Evolutionary conservation across 2,113 vertebrate genomes (phyloP).

Genomic region (Xyliphius kryptos): DNA sequence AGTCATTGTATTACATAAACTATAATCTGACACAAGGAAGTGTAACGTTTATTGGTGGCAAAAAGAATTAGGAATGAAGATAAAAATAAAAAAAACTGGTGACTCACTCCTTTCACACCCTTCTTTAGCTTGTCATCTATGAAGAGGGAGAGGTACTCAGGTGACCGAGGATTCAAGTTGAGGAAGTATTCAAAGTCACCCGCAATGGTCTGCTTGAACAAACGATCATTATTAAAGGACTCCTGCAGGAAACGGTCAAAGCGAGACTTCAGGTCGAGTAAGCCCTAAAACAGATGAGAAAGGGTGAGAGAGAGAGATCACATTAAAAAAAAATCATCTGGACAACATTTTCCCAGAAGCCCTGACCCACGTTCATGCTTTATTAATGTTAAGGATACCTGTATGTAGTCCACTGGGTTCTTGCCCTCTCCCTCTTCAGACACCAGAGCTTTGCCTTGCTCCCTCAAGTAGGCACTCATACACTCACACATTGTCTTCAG

Average conservation of each 20-base stretch:
- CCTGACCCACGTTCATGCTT: no score
- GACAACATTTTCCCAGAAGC: no score
- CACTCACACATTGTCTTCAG: conserved; percentile 99
- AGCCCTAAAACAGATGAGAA: conserved; percentile 70
- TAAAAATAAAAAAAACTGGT: background rate
- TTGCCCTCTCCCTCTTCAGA: conserved; percentile 98
- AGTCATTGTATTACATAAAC: no score
- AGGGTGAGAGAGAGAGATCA: no score
- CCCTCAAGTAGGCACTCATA: conserved; percentile 95
- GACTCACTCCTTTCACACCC: conserved; percentile 95
- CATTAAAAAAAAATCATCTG: background rate
- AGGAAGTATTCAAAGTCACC: conserved; percentile 99
- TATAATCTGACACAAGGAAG: no score
- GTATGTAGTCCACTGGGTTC: conserved; percentile 98
- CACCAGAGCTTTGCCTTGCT: conserved; percentile 96
- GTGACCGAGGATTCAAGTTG: conserved; percentile 97
- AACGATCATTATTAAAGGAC: conserved; percentile 94
- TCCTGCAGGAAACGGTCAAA: conserved; percentile 96
- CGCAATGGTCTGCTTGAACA: conserved; percentile 98
- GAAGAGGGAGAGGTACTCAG: conserved; percentile 98
- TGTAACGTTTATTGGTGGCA: no score
- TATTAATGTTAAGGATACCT: conserved; percentile 74
- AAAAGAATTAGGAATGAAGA: no score
- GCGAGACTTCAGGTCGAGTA: conserved; percentile 92
- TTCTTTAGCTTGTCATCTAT: conserved; percentile 99